A percentile compares a stretch with the other conserved stretches of the same genome.
phyloP scores from a whole-genome alignment of 2,888 invertebrate species.

The Stegana nigrithorax region DNA sequence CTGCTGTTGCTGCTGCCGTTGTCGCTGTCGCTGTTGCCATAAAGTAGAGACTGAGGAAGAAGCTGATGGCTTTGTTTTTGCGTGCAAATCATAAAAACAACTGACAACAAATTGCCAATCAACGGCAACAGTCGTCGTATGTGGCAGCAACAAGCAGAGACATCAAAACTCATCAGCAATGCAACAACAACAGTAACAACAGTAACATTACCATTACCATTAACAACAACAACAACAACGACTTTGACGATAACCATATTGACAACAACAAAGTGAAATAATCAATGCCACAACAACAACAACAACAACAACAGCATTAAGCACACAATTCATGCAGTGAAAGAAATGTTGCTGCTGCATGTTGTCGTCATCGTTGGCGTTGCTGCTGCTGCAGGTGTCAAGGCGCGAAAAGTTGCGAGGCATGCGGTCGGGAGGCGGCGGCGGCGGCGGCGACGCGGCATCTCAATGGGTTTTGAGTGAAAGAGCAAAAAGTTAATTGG shows the following conservation, averaged over 20 bases:
- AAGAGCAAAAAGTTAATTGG: constrained; percentile 51
- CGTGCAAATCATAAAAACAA: constrained; percentile 53
- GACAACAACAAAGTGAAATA: too few relatives aligned
- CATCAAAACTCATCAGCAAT: background rate
- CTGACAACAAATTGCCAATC: constrained; percentile 58
- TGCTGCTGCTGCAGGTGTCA: background rate
- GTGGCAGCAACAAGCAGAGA: constrained; percentile 9
- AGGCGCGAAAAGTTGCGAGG: too few relatives aligned
- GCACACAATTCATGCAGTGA: background rate
- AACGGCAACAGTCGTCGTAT: constrained; percentile 22
- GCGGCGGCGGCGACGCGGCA: too few relatives aligned
- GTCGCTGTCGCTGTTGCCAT: too few relatives aligned
- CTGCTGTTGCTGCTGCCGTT: too few relatives aligned
- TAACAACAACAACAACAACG: background rate
- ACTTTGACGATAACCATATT: background rate
- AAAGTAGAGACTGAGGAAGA: too few relatives aligned
- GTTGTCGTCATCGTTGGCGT: background rate
- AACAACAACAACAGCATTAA: background rate
- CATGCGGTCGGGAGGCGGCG: too few relatives aligned
- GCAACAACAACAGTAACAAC: background rate
- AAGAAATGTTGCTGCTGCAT: constrained; percentile 13
- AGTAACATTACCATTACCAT: background rate
- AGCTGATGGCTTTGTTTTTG: too few relatives aligned
- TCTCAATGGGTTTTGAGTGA: constrained; percentile 7
- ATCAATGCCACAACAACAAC: background rate